Conservation (phyloP, 2,113 vertebrate species). For the Thryonomys swinderianus region DNA sequence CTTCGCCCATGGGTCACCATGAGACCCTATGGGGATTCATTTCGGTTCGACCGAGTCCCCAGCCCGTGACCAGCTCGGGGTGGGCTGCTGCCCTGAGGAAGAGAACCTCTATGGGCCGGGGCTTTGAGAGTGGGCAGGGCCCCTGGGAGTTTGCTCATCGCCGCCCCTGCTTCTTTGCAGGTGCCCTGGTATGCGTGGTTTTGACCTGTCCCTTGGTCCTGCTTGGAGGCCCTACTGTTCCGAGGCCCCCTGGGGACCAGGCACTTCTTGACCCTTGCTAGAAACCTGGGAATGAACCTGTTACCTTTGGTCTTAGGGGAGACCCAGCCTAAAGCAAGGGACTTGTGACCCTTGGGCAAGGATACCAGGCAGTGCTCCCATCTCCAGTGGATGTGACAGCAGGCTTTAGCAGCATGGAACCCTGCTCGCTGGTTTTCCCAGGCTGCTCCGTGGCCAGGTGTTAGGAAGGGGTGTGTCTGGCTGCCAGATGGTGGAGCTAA, state of each 20-base stretch:
- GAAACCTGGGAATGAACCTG: neutral
- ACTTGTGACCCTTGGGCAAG: constrained; percentile 68
- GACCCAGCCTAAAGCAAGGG: constrained; percentile 31
- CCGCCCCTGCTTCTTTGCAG: neutral
- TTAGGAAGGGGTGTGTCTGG: constrained; percentile 75
- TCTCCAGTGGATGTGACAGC: constrained; percentile 9
- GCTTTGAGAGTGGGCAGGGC: neutral
- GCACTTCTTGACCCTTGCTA: neutral
- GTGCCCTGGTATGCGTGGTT: neutral
- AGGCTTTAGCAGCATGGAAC: neutral
- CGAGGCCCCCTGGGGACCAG: neutral
- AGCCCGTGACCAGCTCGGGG: neutral
- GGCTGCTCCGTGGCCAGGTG: constrained; percentile 39
- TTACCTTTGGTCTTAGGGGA: constrained; percentile 14
- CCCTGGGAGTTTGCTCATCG: neutral
- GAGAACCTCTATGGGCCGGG: neutral
- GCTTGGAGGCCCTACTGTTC: neutral
- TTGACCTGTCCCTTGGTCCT: neutral
- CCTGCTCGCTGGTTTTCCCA: constrained; percentile 1
- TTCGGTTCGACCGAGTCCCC: neutral
- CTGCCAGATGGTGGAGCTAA: constrained; percentile 50
- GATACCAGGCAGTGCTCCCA: constrained; percentile 9
- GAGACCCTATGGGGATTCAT: neutral
- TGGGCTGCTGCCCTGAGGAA: neutral
- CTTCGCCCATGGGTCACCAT: constrained; percentile 64